Evolutionary conservation across 2,113 vertebrate species (phyloP), one percentile per base, ranked within the genome.

Genomic region (Origma solitaria): DNA sequence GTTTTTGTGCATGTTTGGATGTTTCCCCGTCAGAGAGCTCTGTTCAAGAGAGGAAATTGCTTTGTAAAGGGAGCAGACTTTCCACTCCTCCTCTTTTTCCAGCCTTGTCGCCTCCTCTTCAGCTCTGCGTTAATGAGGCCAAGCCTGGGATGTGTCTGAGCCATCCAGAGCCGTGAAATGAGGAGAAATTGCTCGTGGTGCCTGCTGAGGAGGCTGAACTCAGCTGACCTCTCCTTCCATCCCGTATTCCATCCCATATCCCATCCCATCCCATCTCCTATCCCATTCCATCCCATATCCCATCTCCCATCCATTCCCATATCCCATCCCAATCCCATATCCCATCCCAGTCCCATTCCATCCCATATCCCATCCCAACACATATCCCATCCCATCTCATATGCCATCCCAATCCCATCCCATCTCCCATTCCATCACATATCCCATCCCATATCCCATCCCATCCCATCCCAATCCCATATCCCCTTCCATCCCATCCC

Each of bases 51-150:
- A 97, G 96, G 96, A 98, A 97, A 93, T 94, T 86, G 58, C 66
- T 77, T 94, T 77, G 44, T 27, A 76, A 54, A 50, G 37, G 58
- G 61, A 78, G 15, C 83, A 93, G 89, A 92, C 82, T 95, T 97
- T 96, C 97, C 96, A 94, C 92, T 91, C 92, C 93, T 76, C 86
- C 93, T 94, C 82, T 96, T 91, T 96, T 97, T 94, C 96, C 95
- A 94, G 62, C 33, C 53, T 38, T 15, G 54, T 45, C 71, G 83
- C 91, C 94, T 64, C 91, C 88, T 58, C 51, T 86, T 9, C 84
- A 24, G 54, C 42, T 76, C 54, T 28, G 16, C 3, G 2, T 13
- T 23, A 15, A 70, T 1, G 38, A 86, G 75, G 84, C 79, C 93
- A 64, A 84, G 61, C 56, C n/a, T 40, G 61, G 58, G 71, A 30